These are phyloP conservation scores for Theocolax elegans DNA, from an alignment of 1,140 invertebrate genomes.

Conservation along the genomic window DNA sequence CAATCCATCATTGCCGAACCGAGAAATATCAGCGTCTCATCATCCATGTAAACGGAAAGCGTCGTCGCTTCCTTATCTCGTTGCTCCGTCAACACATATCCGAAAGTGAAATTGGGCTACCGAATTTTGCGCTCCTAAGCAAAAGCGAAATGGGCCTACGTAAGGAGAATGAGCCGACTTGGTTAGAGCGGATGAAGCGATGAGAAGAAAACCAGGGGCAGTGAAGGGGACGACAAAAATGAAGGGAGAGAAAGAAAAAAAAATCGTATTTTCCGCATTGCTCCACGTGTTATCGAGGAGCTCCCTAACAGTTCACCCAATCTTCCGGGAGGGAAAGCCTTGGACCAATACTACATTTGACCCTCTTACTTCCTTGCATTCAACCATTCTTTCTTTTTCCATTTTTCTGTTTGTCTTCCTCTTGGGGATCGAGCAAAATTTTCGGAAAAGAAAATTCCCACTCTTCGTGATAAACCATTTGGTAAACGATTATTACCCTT, in stretches of 20 bases:
- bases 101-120: no score
- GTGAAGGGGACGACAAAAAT: neutral
- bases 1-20: no score
- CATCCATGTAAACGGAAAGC: no score
- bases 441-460: no score
- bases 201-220: neutral
- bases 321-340: neutral
- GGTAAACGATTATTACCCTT: no score
- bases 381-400: neutral
- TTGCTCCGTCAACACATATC: no score
- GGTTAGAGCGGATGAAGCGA: neutral
- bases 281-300: conserved; percentile 3
- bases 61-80: no score
- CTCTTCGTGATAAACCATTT: no score
- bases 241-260: neutral
- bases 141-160: neutral
- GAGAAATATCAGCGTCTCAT: no score
- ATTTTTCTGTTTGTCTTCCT: neutral
- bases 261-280: conserved; percentile 18
- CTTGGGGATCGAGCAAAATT: no score
- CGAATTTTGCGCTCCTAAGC: neutral
- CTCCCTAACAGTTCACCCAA: neutral
- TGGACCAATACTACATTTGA: neutral
- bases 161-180: no score
- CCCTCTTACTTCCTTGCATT: neutral